These are phyloP conservation scores for Pseudochirops corinnae DNA, from an alignment of 2,797 vertebrate genomes.

Conservation along the genomic window DNA sequence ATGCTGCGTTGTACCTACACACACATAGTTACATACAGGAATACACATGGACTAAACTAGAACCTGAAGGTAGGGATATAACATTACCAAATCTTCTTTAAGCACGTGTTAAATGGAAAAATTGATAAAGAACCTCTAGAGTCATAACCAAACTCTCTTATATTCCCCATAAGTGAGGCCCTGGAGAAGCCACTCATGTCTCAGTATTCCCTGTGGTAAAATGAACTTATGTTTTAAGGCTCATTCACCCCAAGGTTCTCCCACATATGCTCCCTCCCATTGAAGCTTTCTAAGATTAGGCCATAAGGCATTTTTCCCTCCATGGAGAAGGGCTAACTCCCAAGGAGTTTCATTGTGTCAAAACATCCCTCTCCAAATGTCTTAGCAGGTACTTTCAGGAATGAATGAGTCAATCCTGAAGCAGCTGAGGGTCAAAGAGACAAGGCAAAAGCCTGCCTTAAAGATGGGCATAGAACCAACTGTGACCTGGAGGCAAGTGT, in stretches of 20 bases:
- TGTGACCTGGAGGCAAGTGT: neutral
- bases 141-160: neutral
- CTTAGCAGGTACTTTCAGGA: neutral
- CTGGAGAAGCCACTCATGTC: neutral
- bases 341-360: neutral
- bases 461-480: neutral
- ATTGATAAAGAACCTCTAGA: neutral
- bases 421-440: conserved; percentile 2
- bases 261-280: neutral
- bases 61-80: neutral
- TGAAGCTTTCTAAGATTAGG: neutral
- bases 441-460: neutral
- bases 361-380: neutral
- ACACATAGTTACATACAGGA: neutral
- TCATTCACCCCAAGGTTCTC: neutral
- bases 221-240: neutral
- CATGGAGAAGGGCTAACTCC: neutral
- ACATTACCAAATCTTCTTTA: neutral
- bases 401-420: neutral
- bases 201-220: neutral
- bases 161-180: neutral
- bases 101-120: neutral
- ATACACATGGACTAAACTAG: neutral
- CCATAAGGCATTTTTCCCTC: neutral
- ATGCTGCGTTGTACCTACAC: neutral